Conservation (phyloP, 2,113 vertebrate species). For the Paracanthobrama guichenoti region DNA sequence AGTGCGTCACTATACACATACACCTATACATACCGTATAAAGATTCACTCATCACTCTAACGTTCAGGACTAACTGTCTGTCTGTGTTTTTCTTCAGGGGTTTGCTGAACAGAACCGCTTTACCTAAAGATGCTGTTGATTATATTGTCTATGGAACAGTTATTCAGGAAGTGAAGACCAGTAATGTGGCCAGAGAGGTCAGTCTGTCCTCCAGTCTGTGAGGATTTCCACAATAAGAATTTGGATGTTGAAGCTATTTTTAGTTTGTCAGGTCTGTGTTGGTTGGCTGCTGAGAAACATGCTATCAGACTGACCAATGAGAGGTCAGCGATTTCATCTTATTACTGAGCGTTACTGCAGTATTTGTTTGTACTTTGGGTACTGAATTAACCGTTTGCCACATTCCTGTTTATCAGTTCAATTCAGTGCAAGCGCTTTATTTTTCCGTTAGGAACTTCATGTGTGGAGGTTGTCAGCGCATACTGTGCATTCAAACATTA, state of each 20-base stretch:
- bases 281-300: background rate
- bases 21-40: background rate
- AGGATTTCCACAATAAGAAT: constrained; percentile 1
- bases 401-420: background rate
- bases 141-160: constrained; percentile 94
- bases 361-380: background rate
- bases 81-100: constrained; percentile 74
- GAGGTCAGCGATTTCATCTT: background rate
- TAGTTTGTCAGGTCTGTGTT: background rate
- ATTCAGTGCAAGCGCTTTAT: background rate
- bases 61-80: background rate
- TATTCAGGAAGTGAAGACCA: constrained; percentile 98
- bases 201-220: constrained; percentile 35
- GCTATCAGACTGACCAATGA: background rate
- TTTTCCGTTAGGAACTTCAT: background rate
- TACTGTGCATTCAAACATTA: background rate
- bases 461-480: background rate
- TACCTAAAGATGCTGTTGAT: constrained; percentile 87
- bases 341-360: background rate
- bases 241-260: constrained; percentile 2
- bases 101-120: constrained; percentile 78
- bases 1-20: constrained; percentile 77
- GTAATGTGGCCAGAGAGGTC: constrained; percentile 96
- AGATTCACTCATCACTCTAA: background rate
- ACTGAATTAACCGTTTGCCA: background rate